A percentile compares a stretch with the other conserved stretches of the same genome.
phyloP scores from a whole-genome alignment of 2,888 invertebrate species.

The Chaitophorus viminalis region DNA sequence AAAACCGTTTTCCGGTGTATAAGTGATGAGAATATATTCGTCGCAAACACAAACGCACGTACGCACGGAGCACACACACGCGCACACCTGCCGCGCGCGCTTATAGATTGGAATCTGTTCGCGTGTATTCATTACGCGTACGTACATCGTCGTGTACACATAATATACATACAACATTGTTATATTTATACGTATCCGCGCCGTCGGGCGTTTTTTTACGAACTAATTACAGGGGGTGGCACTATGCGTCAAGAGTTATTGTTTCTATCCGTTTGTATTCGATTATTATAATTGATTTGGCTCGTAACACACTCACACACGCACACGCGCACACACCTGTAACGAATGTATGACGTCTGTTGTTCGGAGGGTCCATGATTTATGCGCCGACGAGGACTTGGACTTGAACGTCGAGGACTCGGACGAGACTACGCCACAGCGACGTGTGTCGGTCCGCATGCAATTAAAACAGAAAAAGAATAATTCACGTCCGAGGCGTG shows the following conservation, averaged over 20 bases:
- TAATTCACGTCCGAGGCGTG: conserved; percentile 60
- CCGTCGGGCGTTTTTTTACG: conserved; percentile 46
- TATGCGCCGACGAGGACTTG: background rate
- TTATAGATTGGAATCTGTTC: too few species aligned
- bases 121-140: too few species aligned
- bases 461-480: conserved; percentile 61
- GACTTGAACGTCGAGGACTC: background rate
- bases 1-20: too few species aligned
- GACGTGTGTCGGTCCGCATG: background rate
- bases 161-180: background rate
- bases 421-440: background rate
- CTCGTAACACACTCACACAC: background rate
- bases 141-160: too few species aligned
- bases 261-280: conserved; percentile 22
- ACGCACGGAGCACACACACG: too few species aligned
- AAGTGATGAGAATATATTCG: background rate
- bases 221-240: conserved; percentile 53
- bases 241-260: conserved; percentile 30
- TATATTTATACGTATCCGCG: background rate
- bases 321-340: background rate
- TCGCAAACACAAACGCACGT: background rate
- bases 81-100: background rate
- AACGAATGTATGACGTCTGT: background rate
- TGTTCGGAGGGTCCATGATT: conserved; percentile 30
- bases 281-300: conserved; percentile 48